A percentile compares a stretch with the other conserved stretches of the same genome.
These are phyloP conservation scores for Clostera curtula DNA, from an alignment of 2,888 invertebrate species.

Conservation along the genomic window DNA sequence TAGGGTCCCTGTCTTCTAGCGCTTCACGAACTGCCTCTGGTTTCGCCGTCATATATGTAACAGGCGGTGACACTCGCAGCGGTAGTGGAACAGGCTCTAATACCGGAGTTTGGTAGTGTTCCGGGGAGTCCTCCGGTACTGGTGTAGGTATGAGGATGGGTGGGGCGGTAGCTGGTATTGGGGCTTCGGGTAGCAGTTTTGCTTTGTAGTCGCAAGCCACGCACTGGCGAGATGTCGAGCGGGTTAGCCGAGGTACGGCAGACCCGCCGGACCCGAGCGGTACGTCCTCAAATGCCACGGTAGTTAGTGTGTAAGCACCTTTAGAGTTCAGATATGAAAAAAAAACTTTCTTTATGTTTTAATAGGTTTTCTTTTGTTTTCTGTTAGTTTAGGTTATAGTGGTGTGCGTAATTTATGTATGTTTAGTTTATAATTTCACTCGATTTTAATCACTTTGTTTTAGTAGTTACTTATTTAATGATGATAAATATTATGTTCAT, in stretches of 20 bases:
- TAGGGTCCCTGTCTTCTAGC: conserved; percentile 82
- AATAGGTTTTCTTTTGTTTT: neutral
- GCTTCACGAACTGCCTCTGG: conserved; percentile 59
- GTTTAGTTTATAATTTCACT: too few relatives aligned
- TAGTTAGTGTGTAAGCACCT: conserved; percentile 17
- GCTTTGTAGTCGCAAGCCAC: conserved; percentile 40
- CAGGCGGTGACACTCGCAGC: too few relatives aligned
- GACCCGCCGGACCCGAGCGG: conserved; percentile 43
- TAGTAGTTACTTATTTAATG: too few relatives aligned
- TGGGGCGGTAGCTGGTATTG: conserved; percentile 36
- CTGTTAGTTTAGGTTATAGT: neutral
- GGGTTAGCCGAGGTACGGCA: conserved; percentile 32
- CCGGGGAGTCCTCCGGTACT: conserved; percentile 11
- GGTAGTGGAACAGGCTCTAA: conserved; percentile 10
- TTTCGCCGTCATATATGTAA: conserved; percentile 51
- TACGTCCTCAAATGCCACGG: conserved; percentile 54
- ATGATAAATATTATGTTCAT: too few relatives aligned
- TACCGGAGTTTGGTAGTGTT: conserved; percentile 5
- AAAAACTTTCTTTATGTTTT: neutral
- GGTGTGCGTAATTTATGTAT: too few relatives aligned
- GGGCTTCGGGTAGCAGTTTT: conserved; percentile 40
- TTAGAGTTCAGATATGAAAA: conserved; percentile 9
- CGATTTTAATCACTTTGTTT: conserved; percentile 5
- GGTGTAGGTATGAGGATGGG: conserved; percentile 23
- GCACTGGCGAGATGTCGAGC: conserved; percentile 42